phyloP scores from a whole-genome alignment of 1,140 invertebrate species.

The Drosophila tristis region DNA sequence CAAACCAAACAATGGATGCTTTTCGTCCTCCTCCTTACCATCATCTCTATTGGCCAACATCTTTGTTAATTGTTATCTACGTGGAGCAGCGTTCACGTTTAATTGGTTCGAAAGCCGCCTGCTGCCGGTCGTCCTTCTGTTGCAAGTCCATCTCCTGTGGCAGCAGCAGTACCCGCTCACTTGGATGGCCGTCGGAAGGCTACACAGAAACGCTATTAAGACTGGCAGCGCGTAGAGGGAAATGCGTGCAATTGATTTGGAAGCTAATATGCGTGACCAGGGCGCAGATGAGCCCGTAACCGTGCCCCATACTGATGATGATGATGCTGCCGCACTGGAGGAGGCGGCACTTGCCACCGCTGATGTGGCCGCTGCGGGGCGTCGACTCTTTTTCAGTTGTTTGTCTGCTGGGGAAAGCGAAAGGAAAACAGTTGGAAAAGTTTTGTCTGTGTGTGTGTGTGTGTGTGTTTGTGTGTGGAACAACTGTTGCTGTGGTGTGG shows the following conservation, averaged over 20 bases:
- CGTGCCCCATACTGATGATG: conserved; percentile 18
- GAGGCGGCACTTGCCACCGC: conserved; percentile 53
- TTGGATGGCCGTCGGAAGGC: conserved; percentile 25
- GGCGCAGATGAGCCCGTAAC: conserved; percentile 37
- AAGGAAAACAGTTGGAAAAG: neutral
- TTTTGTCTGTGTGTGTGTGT: conserved; percentile 5
- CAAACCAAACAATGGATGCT: no score
- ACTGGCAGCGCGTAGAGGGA: conserved; percentile 75
- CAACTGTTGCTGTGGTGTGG: conserved; percentile 62
- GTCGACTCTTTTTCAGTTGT: conserved; percentile 74
- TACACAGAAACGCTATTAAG: conserved; percentile 81
- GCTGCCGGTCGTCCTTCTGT: conserved; percentile 10
- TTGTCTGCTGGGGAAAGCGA: conserved; percentile 47
- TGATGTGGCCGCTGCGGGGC: conserved; percentile 69
- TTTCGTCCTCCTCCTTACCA: no score
- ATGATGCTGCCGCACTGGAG: conserved; percentile 35
- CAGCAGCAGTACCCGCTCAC: conserved; percentile 25
- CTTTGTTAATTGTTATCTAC: conserved; percentile 77
- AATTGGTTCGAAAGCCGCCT: conserved; percentile 66
- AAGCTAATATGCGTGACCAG: conserved; percentile 73
- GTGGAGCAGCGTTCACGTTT: conserved; percentile 40
- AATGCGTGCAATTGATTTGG: conserved; percentile 75
- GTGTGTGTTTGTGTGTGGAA: neutral
- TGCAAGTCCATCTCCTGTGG: neutral
- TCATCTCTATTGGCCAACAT: conserved; percentile 35